These are phyloP conservation scores for Melanotaenia trifasciata DNA, from an alignment of 2,797 vertebrate species.

Conservation along the genomic window DNA sequence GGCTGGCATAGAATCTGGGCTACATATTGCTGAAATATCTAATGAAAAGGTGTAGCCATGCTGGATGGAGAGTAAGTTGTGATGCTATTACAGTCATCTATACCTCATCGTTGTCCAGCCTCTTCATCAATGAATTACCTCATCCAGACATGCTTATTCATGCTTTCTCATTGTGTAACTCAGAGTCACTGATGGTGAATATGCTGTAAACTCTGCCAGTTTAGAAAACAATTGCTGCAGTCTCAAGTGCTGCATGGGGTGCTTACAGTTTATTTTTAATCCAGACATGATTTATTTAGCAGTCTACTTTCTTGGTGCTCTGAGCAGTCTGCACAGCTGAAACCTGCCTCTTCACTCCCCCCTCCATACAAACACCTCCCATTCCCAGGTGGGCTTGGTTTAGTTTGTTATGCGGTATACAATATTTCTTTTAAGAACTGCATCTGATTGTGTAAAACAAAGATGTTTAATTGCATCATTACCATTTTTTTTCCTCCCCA, in stretches of 20 bases:
- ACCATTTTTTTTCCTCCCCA: not conserved
- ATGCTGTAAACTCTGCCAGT: constrained; percentile 50
- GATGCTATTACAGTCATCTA: constrained; percentile 19
- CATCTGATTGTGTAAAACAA: not conserved
- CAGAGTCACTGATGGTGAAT: constrained; percentile 52
- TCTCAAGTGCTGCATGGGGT: constrained; percentile 39
- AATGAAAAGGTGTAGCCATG: not conserved
- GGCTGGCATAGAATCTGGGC: not conserved
- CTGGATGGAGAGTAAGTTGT: not conserved
- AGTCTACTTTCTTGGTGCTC: constrained; percentile 51
- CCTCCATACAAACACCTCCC: not conserved
- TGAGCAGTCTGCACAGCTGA: constrained; percentile 51
- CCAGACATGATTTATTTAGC: constrained; percentile 74
- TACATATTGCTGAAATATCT: not conserved
- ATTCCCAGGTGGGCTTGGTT: constrained; percentile 33
- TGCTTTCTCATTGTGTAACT: constrained; percentile 39
- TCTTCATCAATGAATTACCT: constrained; percentile 23
- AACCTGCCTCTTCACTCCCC: constrained; percentile 31
- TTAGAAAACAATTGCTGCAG: constrained; percentile 51
- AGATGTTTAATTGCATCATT: constrained; percentile 5
- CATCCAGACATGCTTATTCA: constrained; percentile 58
- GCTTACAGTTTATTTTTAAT: constrained; percentile 75
- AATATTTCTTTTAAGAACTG: constrained; percentile 20
- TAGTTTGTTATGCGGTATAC: constrained; percentile 20
- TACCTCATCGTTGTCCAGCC: constrained; percentile 1